phyloP scores from a whole-genome alignment of 2,888 invertebrate species.

The Scaeva pyrastri region DNA sequence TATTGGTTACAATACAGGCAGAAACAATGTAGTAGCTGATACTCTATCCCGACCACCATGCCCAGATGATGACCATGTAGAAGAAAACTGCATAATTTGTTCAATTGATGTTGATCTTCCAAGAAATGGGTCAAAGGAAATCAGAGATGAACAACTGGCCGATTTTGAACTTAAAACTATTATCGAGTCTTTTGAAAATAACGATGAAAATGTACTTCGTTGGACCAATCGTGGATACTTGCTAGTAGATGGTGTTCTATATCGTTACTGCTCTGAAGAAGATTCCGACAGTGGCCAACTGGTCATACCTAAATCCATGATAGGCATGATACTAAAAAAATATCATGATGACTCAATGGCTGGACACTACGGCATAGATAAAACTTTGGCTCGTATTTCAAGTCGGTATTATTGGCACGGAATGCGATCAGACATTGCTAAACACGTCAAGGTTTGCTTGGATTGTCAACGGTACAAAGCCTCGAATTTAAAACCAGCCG shows the following conservation, averaged over 20 bases:
- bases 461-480: too few relatives aligned
- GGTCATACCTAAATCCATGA: slow-evolving; percentile 34
- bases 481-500: too few relatives aligned
- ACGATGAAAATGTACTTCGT: slow-evolving; percentile 13
- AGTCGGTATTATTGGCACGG: slow-evolving; percentile 5
- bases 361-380: slow-evolving; percentile 26
- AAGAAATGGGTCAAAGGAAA: background rate
- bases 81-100: background rate
- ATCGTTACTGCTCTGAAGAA: slow-evolving; percentile 21
- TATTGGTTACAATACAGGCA: slow-evolving; percentile 69
- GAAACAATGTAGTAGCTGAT: slow-evolving; percentile 5
- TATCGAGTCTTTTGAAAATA: background rate
- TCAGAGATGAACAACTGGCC: background rate
- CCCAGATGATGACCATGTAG: background rate
- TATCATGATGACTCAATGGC: slow-evolving; percentile 33
- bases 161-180: background rate
- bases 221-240: slow-evolving; percentile 46
- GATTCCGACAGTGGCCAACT: slow-evolving; percentile 36
- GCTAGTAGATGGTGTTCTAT: background rate
- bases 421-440: slow-evolving; percentile 21
- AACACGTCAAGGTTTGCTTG: too few relatives aligned
- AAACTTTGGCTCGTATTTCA: slow-evolving; percentile 19
- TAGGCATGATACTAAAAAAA: background rate
- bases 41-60: slow-evolving; percentile 13
- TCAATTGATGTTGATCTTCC: slow-evolving; percentile 4